These are phyloP conservation scores for Hyppa rectilinea DNA, from an alignment of 2,888 invertebrate genomes.

Conservation along the genomic window DNA sequence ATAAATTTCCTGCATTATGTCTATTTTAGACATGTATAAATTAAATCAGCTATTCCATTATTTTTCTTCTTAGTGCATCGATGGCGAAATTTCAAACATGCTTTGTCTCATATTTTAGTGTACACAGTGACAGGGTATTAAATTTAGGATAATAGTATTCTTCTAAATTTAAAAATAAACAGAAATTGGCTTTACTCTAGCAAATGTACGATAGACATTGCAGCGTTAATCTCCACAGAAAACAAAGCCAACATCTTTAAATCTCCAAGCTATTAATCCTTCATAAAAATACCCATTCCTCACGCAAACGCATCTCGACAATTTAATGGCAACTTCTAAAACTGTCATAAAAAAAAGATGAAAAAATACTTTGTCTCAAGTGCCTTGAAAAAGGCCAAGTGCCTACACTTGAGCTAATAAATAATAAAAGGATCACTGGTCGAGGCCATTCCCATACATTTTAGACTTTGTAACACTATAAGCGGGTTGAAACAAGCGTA, in stretches of 20 bases:
- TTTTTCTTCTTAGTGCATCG: background rate
- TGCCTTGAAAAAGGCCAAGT: conserved; percentile 49
- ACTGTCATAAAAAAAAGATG: conserved; percentile 40
- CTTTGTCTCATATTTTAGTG: too few relatives aligned
- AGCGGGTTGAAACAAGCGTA: conserved; percentile 26
- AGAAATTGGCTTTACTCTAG: background rate
- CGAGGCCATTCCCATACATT: conserved; percentile 35
- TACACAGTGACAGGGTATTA: background rate
- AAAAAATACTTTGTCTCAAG: conserved; percentile 53
- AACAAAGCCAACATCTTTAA: conserved; percentile 17
- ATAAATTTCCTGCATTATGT: background rate
- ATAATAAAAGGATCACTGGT: conserved; percentile 53
- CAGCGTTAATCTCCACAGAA: background rate
- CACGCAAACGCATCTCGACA: conserved; percentile 41
- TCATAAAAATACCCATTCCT: conserved; percentile 38
- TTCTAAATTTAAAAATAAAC: background rate
- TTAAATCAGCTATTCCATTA: background rate
- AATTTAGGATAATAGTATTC: background rate
- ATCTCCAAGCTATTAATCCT: conserved; percentile 26
- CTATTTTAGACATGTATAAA: background rate
- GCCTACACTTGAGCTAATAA: conserved; percentile 57
- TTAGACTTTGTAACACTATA: conserved; percentile 12
- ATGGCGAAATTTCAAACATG: too few relatives aligned
- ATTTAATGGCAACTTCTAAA: conserved; percentile 50
- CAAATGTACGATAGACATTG: conserved; percentile 1